Evolutionary conservation across 2,888 invertebrate genomes (phyloP).

Genomic region (Apodemia zela): DNA sequence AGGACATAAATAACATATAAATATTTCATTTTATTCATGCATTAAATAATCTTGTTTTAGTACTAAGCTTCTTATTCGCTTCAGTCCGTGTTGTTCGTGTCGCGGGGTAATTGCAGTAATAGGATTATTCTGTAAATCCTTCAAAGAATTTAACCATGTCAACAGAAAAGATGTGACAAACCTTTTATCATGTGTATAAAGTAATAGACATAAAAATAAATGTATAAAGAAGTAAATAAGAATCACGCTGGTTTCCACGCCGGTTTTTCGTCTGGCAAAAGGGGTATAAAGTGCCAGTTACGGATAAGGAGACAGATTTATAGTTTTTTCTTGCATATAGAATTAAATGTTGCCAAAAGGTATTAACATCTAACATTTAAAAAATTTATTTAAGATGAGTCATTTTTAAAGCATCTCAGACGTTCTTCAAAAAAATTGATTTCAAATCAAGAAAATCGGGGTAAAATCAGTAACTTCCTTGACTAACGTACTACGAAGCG

Average conservation of each 20-base stretch:
- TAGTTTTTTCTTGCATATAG: too few species aligned
- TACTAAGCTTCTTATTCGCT: slow-evolving; percentile 4
- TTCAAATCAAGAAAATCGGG: too few species aligned
- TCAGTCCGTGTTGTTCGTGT: slow-evolving; percentile 5
- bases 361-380: too few species aligned
- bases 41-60: slow-evolving; percentile 1
- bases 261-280: too few species aligned
- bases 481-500: too few species aligned
- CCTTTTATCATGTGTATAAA: neutral
- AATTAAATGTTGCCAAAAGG: too few species aligned
- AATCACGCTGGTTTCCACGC: neutral
- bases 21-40: neutral
- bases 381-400: too few species aligned
- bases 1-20: neutral
- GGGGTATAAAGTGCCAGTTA: too few species aligned
- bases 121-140: slow-evolving; percentile 11
- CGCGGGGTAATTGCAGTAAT: slow-evolving; percentile 8
- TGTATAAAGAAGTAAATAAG: neutral
- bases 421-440: too few species aligned
- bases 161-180: neutral
- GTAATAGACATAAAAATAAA: neutral
- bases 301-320: too few species aligned
- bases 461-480: too few species aligned
- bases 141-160: neutral
- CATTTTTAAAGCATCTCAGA: too few species aligned